These are phyloP conservation scores for Lepidotrigona ventralis DNA, from an alignment of 1,140 invertebrate genomes.

Conservation along the genomic window DNA sequence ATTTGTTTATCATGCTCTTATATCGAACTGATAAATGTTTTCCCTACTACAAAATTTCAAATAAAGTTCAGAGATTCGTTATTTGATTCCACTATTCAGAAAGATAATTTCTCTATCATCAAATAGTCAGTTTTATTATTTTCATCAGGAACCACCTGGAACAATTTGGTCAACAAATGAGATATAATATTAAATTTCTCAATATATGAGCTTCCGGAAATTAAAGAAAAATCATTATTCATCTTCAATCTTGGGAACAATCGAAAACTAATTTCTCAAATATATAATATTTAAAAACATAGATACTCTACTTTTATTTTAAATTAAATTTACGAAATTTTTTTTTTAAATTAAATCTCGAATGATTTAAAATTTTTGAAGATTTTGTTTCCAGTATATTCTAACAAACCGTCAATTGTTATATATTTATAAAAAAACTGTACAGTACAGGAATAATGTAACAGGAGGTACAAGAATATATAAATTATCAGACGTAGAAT, in stretches of 20 bases:
- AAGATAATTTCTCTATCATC: too few species aligned
- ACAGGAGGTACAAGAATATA: not conserved
- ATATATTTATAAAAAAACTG: too few species aligned
- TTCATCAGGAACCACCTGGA: not conserved
- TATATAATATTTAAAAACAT: too few species aligned
- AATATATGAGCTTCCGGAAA: not conserved
- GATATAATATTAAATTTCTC: not conserved
- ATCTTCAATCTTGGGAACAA: not conserved
- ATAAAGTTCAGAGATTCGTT: not conserved
- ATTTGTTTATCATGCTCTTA: not conserved
- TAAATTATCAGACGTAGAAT: not conserved
- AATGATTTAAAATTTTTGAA: too few species aligned
- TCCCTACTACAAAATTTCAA: not conserved
- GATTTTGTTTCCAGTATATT: too few species aligned
- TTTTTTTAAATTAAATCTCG: too few species aligned
- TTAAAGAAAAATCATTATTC: not conserved
- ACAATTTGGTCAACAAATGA: not conserved
- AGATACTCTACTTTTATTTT: too few species aligned
- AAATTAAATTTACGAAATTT: too few species aligned
- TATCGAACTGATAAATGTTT: not conserved
- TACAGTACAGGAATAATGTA: too few species aligned
- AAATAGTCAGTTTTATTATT: constrained; percentile 12
- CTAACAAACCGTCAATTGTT: too few species aligned
- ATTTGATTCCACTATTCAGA: not conserved
- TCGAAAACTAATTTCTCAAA: too few species aligned